Evolutionary conservation across 2,113 vertebrate genomes (phyloP).

Genomic region (Tilapia sparmanii): DNA sequence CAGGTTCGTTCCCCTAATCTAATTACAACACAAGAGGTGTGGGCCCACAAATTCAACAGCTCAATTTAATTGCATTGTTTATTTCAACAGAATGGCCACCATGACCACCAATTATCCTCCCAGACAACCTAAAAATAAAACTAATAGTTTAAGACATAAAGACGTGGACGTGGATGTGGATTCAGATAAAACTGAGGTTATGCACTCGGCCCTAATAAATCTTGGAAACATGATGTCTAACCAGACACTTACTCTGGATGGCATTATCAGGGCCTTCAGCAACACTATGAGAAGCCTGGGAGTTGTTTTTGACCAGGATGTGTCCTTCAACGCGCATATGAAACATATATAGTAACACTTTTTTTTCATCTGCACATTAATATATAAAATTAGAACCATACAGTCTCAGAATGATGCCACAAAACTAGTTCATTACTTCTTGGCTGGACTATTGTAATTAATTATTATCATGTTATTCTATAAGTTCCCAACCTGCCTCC

Average conservation of each 20-base stretch:
- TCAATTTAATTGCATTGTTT: neutral
- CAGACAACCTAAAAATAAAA: neutral
- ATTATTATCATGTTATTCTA: neutral
- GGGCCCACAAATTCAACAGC: neutral
- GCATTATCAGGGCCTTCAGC: neutral
- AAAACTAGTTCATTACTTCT: neutral
- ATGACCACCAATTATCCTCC: neutral
- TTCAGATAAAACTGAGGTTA: neutral
- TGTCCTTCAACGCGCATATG: neutral
- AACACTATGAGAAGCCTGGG: fast-evolving
- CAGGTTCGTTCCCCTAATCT: neutral
- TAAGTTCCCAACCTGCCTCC: neutral
- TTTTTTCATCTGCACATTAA: neutral
- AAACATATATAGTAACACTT: neutral
- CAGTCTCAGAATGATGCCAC: neutral
- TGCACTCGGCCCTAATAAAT: neutral
- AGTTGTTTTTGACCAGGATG: neutral
- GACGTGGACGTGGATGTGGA: no score
- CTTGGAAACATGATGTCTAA: neutral
- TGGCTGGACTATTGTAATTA: neutral
- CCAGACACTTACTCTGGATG: neutral
- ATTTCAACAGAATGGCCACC: neutral
- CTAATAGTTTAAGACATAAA: neutral
- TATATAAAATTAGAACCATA: neutral
- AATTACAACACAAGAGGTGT: neutral